These are phyloP conservation scores for Parambassis ranga DNA, from an alignment of 2,797 vertebrate genomes.

Conservation along the genomic window DNA sequence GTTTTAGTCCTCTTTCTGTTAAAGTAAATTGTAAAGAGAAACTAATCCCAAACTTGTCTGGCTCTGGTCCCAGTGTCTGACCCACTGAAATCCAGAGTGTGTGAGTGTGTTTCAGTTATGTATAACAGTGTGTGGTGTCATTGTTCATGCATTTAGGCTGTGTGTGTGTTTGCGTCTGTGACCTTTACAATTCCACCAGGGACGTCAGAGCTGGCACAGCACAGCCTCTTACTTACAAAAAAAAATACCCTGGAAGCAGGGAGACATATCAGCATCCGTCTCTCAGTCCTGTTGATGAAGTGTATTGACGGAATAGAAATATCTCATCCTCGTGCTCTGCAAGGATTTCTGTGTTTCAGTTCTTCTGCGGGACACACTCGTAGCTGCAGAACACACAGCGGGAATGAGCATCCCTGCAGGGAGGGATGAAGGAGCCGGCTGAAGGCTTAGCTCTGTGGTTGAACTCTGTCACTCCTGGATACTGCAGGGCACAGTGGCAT, in stretches of 20 bases:
- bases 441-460: conserved; percentile 5
- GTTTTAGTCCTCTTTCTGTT: no score
- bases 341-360: not conserved
- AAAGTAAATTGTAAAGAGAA: no score
- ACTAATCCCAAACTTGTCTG: conserved; percentile 7
- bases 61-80: not conserved
- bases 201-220: conserved; percentile 12
- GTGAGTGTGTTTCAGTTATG: not conserved
- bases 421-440: not conserved
- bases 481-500: not conserved
- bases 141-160: conserved; percentile 6
- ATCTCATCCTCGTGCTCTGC: not conserved
- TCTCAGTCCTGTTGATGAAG: conserved; percentile 5
- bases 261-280: conserved; percentile 32
- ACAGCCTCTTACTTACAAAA: conserved; percentile 18
- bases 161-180: conserved; percentile 36
- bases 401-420: conserved; percentile 2
- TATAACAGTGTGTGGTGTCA: not conserved
- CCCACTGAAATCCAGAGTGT: not conserved
- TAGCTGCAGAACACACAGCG: not conserved
- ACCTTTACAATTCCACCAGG: conserved; percentile 53
- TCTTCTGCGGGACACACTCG: not conserved
- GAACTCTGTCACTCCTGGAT: conserved; percentile 12
- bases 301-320: conserved; percentile 29
- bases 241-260: conserved; percentile 24